A percentile compares a stretch with the other conserved stretches of the same genome.
Conservation (phyloP, 2,113 vertebrate genomes). For the Melanerpes aurifrons region DNA sequence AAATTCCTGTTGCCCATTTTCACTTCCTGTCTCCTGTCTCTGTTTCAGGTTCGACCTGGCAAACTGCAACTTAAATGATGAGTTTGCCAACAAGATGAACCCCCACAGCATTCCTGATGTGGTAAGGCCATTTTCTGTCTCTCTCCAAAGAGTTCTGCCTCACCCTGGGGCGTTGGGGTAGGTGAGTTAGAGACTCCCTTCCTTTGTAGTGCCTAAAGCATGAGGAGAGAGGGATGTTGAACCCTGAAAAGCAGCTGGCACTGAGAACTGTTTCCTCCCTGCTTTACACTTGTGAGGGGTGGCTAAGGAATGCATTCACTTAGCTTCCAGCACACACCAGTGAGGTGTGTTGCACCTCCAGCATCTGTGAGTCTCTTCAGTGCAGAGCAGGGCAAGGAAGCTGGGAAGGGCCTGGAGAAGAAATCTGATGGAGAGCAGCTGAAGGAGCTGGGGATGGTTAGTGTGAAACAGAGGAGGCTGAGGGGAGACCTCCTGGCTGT, state of each 20-base stretch:
- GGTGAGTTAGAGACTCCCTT: not conserved
- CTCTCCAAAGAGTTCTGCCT: not conserved
- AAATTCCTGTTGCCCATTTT: not conserved
- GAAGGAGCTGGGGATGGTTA: too few relatives aligned
- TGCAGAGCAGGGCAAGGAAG: too few relatives aligned
- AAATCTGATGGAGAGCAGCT: too few relatives aligned
- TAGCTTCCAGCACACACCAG: too few relatives aligned
- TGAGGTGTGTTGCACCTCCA: not conserved
- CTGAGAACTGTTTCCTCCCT: not conserved
- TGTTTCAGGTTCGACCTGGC: slow-evolving; percentile 90
- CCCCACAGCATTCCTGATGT: slow-evolving; percentile 90
- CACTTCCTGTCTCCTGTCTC: not conserved
- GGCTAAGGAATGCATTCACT: not conserved
- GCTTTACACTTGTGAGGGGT: not conserved
- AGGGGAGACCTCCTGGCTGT: too few relatives aligned
- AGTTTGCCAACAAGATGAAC: slow-evolving; percentile 95
- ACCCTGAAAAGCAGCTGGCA: not conserved
- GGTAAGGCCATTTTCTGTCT: slow-evolving; percentile 77
- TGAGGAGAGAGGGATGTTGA: not conserved
- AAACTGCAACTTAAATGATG: slow-evolving; percentile 95
- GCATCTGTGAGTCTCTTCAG: not conserved
- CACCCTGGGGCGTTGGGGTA: not conserved
- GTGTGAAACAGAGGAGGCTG: too few relatives aligned
- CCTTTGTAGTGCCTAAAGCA: not conserved
- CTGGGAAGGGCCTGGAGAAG: too few relatives aligned